Evolutionary conservation across 2,888 invertebrate species (phyloP), one percentile per base, ranked within the genome.

Genomic region (Dione juno): DNA sequence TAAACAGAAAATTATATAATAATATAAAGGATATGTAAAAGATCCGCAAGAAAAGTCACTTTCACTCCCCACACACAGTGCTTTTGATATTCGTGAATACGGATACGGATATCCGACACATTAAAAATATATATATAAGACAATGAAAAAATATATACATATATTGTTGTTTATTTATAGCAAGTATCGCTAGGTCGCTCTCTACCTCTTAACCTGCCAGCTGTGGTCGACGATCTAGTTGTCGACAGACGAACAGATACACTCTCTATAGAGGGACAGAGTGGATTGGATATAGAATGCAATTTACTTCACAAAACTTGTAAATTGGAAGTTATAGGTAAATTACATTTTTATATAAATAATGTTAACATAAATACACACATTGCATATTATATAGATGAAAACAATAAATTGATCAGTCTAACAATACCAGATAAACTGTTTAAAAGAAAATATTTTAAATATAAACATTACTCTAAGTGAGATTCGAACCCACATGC

Each of bases 291-390:
- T 1, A 84, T 93, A 68, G 84, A 87, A 69, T 93, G 93, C 79
- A 88, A 91, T 73, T 80, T 90, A 35, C 74, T 88, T 28, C 92
- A 90, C 84, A 84, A 85, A n/a, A 92, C 91, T 0, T 93, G 93
- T 81, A 88, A 87, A 71, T 77, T 93, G 14, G 84, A 88, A 43
- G 88, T 93, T 5, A 80, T 89, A 67, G 93, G 93, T 93, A 40
- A 73, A 5, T 28, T n/a, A n/a, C n/a, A n/a, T n/a, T n/a, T n/a
- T 28, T 28, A 28, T 28, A 5, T 28, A 28, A 28, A 28, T 28
- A 28, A 28, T 28, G 28, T 28, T n/a, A 28, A 3, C 2, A 1
- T 0, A 6, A 35, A 37, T n/a, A 37, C 1, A 19, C 7, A 54
- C 9, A 1, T 10, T 54, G 3, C 8, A 13, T 54, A 14, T 54